Evolutionary conservation across 92 coral and sea anemone species (phyloP).

Genomic region (Metridium senile): DNA sequence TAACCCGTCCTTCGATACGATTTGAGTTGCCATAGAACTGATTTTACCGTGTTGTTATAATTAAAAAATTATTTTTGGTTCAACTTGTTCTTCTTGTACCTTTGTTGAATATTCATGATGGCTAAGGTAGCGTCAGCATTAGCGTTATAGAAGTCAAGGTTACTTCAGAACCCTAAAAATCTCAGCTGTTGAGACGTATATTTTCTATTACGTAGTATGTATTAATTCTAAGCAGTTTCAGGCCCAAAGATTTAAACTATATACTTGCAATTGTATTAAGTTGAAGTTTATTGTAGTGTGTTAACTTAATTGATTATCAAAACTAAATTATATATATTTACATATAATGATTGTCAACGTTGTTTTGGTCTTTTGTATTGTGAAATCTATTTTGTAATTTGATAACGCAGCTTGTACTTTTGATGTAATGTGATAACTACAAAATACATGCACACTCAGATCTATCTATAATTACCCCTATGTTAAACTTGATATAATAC

Average conservation of each 20-base stretch:
- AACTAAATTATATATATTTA: no score
- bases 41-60: not conserved
- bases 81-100: not conserved
- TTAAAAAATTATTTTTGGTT: not conserved
- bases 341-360: no score
- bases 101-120: slow-evolving; percentile 27
- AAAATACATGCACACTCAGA: no score
- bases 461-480: no score
- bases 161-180: not conserved
- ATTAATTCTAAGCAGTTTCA: not conserved
- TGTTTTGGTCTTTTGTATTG: not conserved
- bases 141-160: not conserved
- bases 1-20: not conserved
- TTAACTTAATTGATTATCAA: not conserved
- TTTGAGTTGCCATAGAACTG: slow-evolving; percentile 29
- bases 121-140: slow-evolving; percentile 36
- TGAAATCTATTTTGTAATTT: slow-evolving; percentile 15
- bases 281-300: not conserved
- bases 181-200: not conserved
- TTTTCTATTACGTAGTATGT: not conserved
- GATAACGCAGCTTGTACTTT: not conserved
- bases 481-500: no score
- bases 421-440: slow-evolving; percentile 2
- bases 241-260: not conserved
- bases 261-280: not conserved